Percentiles rank a stretch among this genome's conserved stretches.
Evolutionary conservation across 2,888 invertebrate genomes (phyloP).

Genomic region (Mimumesa dahlbomi): DNA sequence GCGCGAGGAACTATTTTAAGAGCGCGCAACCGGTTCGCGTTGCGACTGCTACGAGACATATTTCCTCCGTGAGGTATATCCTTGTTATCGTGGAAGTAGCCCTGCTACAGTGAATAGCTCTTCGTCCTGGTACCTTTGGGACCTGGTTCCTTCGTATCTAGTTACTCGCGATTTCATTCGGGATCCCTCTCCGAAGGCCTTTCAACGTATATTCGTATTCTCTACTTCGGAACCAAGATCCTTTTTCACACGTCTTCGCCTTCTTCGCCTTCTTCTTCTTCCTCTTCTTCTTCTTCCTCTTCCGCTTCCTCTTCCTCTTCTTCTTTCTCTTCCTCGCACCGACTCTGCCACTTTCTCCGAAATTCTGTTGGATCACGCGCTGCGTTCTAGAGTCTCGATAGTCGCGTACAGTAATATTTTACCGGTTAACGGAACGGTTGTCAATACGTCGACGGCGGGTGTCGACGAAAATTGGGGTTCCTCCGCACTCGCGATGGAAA

Average conservation of each 20-base stretch:
- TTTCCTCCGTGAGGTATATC: slow-evolving; percentile 50
- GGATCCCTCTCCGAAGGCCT: too few relatives aligned
- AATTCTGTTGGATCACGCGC: not conserved
- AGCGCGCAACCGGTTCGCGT: slow-evolving; percentile 69
- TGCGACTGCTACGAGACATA: slow-evolving; percentile 65
- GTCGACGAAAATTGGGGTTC: too few relatives aligned
- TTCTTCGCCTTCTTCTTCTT: not conserved
- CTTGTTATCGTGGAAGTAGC: slow-evolving; percentile 37
- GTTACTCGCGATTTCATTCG: too few relatives aligned
- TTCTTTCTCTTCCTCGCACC: not conserved
- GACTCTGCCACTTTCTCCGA: slow-evolving; percentile 6
- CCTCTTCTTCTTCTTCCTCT: not conserved
- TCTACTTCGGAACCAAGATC: too few relatives aligned
- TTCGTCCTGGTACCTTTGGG: slow-evolving; percentile 1
- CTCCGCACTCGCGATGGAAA: not conserved
- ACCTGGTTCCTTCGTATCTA: too few relatives aligned
- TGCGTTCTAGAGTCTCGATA: too few relatives aligned
- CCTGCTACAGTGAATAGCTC: not conserved
- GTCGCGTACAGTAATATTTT: not conserved
- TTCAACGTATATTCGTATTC: too few relatives aligned
- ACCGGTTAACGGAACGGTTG: not conserved
- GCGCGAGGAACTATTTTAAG: slow-evolving; percentile 68
- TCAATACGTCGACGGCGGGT: not conserved
- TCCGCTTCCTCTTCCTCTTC: slow-evolving; percentile 5
- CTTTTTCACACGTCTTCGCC: not conserved